Evolutionary conservation across 1,140 invertebrate genomes (phyloP).

Genomic region (Dreissena rostriformis): DNA sequence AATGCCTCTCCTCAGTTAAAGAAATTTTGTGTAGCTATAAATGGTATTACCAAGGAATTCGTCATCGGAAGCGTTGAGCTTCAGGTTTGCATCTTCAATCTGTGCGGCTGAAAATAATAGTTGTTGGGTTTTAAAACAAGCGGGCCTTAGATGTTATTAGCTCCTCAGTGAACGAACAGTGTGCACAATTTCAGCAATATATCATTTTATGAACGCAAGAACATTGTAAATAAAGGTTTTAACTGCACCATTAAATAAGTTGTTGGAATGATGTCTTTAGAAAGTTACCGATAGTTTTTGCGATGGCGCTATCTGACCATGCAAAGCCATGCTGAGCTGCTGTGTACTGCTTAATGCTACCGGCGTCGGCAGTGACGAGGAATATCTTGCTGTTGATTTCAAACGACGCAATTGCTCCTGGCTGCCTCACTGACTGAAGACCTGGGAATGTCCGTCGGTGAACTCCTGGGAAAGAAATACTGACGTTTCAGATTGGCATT

Average conservation of each 20-base stretch:
- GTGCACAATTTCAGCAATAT: not conserved
- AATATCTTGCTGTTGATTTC: conserved; percentile 4
- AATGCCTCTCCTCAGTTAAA: too few relatives aligned
- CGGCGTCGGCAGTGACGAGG: conserved; percentile 27
- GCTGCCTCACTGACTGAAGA: conserved; percentile 27
- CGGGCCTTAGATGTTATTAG: too few relatives aligned
- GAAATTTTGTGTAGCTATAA: not conserved
- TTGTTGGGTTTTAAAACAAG: not conserved
- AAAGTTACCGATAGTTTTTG: conserved; percentile 20
- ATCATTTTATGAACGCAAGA: too few relatives aligned
- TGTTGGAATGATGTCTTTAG: too few relatives aligned
- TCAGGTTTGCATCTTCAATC: conserved; percentile 4
- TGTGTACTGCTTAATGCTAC: conserved; percentile 9
- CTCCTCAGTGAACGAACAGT: too few relatives aligned
- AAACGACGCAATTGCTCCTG: conserved; percentile 25
- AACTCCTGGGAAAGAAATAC: conserved; percentile 1
- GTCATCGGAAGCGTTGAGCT: conserved; percentile 16
- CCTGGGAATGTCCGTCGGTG: conserved; percentile 8
- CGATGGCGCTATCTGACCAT: conserved; percentile 28
- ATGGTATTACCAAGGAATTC: conserved; percentile 26
- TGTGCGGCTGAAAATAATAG: conserved; percentile 12
- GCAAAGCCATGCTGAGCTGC: conserved; percentile 23
- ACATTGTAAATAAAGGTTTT: too few relatives aligned
- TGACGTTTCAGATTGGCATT: not conserved
- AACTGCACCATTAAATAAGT: too few relatives aligned